Base-by-base conservation (phyloP, 2,113 vertebrate species). In the Bagarius yarrelli region DNA sequence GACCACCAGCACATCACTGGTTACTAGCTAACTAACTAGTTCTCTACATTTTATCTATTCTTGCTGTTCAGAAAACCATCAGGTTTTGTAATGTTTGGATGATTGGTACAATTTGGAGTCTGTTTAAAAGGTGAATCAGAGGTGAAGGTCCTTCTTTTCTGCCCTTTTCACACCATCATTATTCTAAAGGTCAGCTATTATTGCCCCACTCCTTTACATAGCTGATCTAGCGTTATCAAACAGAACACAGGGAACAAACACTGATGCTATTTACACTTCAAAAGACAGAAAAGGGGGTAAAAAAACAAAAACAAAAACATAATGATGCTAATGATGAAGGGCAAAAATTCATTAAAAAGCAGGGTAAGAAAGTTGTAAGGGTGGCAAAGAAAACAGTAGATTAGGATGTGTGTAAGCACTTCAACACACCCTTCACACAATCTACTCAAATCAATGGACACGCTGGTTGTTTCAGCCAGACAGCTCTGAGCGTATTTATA, bases 151-250 rank as follows among this genome's bases (percentile, higher is more conserved):
- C 57, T 77, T 66, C 21, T n/a, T 23, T 40, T 32, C 74, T 70
- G 67, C 69, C 69, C 81, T 66, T 23, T 40, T 40, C 53, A 25
- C 74, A 75, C 53, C 15, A 56, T 67, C 55, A 81, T 74, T 83
- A 83, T 76, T 78, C 61, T 64, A 78, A 86, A 83, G 79, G 79
- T 79, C 82, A 81, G 63, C 30, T 27, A 56, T 78, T 81, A 83
- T 83, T 77, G 56, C 78, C 36, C 53, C 19, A 34, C 66, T 70
- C 44, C 74, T 76, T 83, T 69, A 78, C 34, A 56, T 63, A 34
- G 44, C 1, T 52, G 23, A 19, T 55, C n/a, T n/a, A n/a, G 61
- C 19, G 75, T 55, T 70, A 60, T 69, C 57, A 30, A 32, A 73
- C 16, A 44, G 23, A 69, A 52, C 25, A 67, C 50, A 30, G n/a